Conservation (phyloP, 2,888 invertebrate genomes). For the Ennomos quercinarius region DNA sequence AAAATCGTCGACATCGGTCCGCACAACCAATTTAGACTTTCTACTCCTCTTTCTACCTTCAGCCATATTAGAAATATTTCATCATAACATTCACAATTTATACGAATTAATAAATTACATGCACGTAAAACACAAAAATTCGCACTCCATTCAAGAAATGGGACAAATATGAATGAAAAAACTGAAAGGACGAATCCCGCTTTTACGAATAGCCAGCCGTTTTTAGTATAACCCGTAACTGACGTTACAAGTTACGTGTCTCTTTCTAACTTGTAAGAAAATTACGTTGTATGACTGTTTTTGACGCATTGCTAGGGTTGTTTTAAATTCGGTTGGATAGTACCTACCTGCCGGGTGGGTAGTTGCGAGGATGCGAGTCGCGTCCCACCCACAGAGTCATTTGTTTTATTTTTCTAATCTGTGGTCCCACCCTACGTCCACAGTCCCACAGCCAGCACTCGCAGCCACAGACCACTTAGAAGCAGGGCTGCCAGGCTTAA, state of each 20-base stretch:
- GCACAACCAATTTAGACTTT: constrained; percentile 35
- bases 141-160: constrained; percentile 12
- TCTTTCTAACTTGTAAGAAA: constrained; percentile 12
- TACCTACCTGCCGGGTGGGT: constrained; percentile 14
- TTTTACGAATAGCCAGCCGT: constrained; percentile 4
- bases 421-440: too few relatives aligned
- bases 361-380: constrained; percentile 7
- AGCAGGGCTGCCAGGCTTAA: too few relatives aligned
- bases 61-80: constrained; percentile 27
- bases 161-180: constrained; percentile 9
- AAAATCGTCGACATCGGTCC: constrained; percentile 20
- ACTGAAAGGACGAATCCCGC: constrained; percentile 9
- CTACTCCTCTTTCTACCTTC: constrained; percentile 28
- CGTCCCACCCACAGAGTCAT: background rate
- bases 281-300: background rate
- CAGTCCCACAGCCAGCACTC: too few relatives aligned
- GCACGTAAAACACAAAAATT: constrained; percentile 19
- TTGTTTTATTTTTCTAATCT: too few relatives aligned
- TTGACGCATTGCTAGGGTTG: background rate
- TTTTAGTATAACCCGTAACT: background rate
- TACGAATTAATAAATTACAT: background rate
- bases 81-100: constrained; percentile 8
- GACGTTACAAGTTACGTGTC: constrained; percentile 5
- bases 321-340: constrained; percentile 9
- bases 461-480: too few relatives aligned